A percentile compares a stretch with the other conserved stretches of the same genome.
Evolutionary conservation across 2,113 vertebrate genomes (phyloP).

Genomic region (Nyctereutes procyonoides): DNA sequence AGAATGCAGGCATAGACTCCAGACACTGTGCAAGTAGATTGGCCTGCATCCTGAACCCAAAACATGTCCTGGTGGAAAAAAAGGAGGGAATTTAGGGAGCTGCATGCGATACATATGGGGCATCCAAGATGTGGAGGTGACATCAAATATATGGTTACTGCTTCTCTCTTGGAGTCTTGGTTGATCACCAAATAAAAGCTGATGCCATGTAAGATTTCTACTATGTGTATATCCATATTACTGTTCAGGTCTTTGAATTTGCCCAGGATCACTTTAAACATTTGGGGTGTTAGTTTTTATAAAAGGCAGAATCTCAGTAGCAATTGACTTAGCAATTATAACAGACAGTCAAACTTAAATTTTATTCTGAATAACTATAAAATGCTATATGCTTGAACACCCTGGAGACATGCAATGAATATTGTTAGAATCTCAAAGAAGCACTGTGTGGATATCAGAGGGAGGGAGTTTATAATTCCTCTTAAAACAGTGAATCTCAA

Average conservation of each 20-base stretch:
- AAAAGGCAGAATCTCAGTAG: background rate
- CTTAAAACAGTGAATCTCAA: background rate
- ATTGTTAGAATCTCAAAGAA: background rate
- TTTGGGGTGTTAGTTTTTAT: background rate
- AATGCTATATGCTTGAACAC: background rate
- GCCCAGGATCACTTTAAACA: background rate
- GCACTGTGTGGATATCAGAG: background rate
- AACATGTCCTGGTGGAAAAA: background rate
- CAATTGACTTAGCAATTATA: background rate
- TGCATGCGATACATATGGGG: background rate
- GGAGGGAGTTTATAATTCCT: background rate
- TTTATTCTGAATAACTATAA: background rate
- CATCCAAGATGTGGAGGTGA: background rate
- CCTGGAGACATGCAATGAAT: background rate
- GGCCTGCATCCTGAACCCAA: background rate
- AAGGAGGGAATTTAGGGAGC: background rate
- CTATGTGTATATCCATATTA: background rate
- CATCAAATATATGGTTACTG: no score
- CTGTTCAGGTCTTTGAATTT: background rate
- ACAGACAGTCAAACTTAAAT: background rate
- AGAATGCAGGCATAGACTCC: background rate
- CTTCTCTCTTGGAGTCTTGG: background rate
- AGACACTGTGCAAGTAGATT: background rate
- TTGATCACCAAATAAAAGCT: background rate
- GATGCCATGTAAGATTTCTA: background rate